Percentiles rank a stretch among this genome's conserved stretches.
These are phyloP conservation scores for Tetramorium parvispinum DNA, from an alignment of 1,140 invertebrate species.

Conservation along the genomic window DNA sequence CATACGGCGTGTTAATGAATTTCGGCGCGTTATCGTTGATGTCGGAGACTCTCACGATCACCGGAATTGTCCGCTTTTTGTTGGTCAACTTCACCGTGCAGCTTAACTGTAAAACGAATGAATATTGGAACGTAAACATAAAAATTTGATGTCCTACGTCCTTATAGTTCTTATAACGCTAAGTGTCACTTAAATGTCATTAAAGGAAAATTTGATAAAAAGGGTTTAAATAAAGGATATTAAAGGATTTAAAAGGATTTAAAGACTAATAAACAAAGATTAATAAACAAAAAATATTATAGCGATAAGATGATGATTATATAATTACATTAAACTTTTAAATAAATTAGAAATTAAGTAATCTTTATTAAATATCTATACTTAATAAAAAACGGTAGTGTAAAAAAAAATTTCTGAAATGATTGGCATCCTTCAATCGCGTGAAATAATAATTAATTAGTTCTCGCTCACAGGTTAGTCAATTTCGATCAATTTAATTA, in stretches of 20 bases:
- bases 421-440: background rate
- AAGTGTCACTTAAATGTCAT: background rate
- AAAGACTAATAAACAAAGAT: background rate
- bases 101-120: conserved; percentile 88
- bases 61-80: conserved; percentile 92
- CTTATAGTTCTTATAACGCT: background rate
- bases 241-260: background rate
- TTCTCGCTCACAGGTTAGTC: background rate
- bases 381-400: background rate
- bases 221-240: background rate
- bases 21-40: conserved; percentile 95
- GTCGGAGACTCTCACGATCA: conserved; percentile 95
- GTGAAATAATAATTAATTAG: conserved; percentile 32
- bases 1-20: conserved; percentile 93
- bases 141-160: background rate
- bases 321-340: background rate
- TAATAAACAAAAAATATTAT: background rate
- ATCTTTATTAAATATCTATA: background rate
- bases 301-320: background rate
- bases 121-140: background rate
- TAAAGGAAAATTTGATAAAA: background rate
- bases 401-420: background rate
- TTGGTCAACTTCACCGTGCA: conserved; percentile 92
- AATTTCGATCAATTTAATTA: conserved; percentile 7
- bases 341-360: background rate